A percentile compares a stretch with the other conserved stretches of the same genome.
phyloP scores from a whole-genome alignment of 2,797 vertebrate genomes.

The Pristis pectinata region DNA sequence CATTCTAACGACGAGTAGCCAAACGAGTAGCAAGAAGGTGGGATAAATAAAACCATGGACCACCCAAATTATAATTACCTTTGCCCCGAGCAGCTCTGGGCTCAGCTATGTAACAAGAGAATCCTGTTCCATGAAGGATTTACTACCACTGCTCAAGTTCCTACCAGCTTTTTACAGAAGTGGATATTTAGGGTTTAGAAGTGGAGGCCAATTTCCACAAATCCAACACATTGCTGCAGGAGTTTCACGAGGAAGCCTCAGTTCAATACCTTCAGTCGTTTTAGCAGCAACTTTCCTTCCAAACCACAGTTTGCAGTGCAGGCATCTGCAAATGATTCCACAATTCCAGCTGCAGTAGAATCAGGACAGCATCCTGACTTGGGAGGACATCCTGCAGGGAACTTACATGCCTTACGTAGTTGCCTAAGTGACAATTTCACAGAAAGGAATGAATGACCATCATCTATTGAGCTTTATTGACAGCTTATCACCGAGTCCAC shows the following conservation, averaged over 20 bases:
- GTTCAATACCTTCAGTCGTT: not conserved
- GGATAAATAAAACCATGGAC: too few relatives aligned
- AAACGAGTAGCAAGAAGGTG: not conserved
- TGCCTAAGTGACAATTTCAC: too few relatives aligned
- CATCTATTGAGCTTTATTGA: not conserved
- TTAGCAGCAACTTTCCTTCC: not conserved
- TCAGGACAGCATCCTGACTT: not conserved
- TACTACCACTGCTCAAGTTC: not conserved
- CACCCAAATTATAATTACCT: not conserved
- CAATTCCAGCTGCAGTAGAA: not conserved
- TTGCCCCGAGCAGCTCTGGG: not conserved
- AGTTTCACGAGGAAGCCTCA: not conserved
- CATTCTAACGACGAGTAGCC: not conserved
- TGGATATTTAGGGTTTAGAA: not conserved
- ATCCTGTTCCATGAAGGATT: not conserved
- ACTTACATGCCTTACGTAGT: not conserved
- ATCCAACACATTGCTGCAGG: not conserved
- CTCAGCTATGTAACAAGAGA: not conserved
- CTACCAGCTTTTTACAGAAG: not conserved
- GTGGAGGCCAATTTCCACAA: not conserved
- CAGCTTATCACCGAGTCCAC: not conserved
- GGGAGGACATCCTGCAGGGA: not conserved
- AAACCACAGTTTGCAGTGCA: not conserved
- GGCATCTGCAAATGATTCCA: not conserved
- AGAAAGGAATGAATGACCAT: not conserved